Conservation (phyloP, 2,888 invertebrate genomes). For the Mythimna loreyi region DNA sequence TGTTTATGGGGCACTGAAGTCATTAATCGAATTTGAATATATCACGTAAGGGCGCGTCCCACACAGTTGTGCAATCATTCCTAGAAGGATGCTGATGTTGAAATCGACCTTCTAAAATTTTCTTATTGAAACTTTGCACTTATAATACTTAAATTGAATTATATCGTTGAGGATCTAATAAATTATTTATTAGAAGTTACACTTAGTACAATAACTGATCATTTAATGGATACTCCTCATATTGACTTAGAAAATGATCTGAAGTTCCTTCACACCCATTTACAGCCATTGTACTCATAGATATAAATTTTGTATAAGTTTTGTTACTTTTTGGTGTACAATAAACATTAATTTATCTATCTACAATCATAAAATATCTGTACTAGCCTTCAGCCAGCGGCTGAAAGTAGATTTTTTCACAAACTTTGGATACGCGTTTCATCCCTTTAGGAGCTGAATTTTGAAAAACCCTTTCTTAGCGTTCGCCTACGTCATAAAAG, state of each 20-base stretch:
- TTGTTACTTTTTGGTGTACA: too few species aligned
- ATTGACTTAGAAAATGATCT: not conserved
- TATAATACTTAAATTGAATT: slow-evolving; percentile 3
- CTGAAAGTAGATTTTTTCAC: too few species aligned
- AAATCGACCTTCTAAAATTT: slow-evolving; percentile 25
- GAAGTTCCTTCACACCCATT: not conserved
- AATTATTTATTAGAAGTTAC: too few species aligned
- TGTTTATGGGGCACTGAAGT: slow-evolving; percentile 39
- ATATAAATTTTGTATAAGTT: too few species aligned
- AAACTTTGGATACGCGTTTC: too few species aligned
- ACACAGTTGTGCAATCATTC: slow-evolving; percentile 37
- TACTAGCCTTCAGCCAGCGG: too few species aligned
- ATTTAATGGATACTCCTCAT: not conserved
- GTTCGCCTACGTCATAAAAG: too few species aligned
- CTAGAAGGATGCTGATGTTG: slow-evolving; percentile 31
- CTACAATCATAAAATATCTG: not conserved
- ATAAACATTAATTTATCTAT: too few species aligned
- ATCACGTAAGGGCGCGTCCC: slow-evolving; percentile 46
- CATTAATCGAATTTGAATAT: slow-evolving; percentile 25
- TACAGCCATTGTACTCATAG: too few species aligned
- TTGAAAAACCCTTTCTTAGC: too few species aligned
- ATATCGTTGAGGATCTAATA: not conserved
- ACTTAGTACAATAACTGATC: too few species aligned
- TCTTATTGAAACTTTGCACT: not conserved
- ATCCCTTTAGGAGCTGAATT: too few species aligned